Base-by-base conservation (phyloP, 2,113 vertebrate genomes). In the Periophthalmus modestus region DNA sequence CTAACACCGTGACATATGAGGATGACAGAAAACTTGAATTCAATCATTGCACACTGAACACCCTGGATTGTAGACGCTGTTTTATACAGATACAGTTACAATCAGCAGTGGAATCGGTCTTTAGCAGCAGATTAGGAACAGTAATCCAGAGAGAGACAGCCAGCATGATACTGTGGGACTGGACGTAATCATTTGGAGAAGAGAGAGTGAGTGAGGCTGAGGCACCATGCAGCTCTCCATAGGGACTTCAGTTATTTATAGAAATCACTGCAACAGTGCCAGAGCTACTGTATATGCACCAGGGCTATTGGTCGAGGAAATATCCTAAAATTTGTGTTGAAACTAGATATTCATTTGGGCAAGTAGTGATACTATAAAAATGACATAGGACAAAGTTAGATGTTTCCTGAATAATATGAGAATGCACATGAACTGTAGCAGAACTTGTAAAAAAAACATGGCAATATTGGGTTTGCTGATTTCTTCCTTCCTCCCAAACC, bases 111-210 rank as follows among this genome's bases (percentile, higher is more conserved):
- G 66, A 66, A 78, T 74, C 85, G 74, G 75, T 81, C 83, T 79
- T 82, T 85, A 84, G 80, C 77, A 82, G 33, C 72, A 81, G 86
- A 85, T 87, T 88, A 82, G 68, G 50, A 39, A 9, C 62, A 67
- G 36, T 91, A 90, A 91, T 90, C 88, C 83, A 69, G 67, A 55
- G 65, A 72, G 72, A 2, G 24, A 73, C 69, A 82, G 74, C 79
- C 71, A 83, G 74, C 81, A 82, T 76, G 82, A 89, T 89, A 90
- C 87, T 67, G 23, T 81, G 74, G 77, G 88, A 80, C 82, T 89
- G 85, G 77, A 87, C 76, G 87, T 86, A 90, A 90, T 92, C 87
- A 89, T 74, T 72, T 24, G 16, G 48, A 69, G 69, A 78, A 65
- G 63, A 54, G 57, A 69, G 83, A 82, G 85, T 75, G 76, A 82